Evolutionary conservation across 2,113 vertebrate species (phyloP), one percentile per base, ranked within the genome.

Genomic region (Vulpes vulpes): DNA sequence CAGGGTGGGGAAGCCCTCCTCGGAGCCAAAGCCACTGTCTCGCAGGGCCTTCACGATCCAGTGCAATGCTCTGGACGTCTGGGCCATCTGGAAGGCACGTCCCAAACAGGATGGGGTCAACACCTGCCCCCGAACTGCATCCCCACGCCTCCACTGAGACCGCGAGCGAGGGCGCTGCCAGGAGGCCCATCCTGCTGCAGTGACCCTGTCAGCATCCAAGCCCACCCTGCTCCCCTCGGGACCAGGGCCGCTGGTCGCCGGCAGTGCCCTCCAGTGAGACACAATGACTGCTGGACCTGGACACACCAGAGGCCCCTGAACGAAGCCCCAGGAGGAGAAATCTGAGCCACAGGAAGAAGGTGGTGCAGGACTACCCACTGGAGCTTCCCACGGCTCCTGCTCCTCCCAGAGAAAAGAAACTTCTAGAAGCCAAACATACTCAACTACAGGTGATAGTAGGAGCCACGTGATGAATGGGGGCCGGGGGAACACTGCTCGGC

Each of bases 31-130:
- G 73, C 99, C 99, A 2, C 98, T 98, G 86, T 97, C 98, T 96
- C 98, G 98, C 79, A 99, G 98, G 0, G 98, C 98, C 32, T 99
- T 99, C 97, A 99, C 98, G 11, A 99, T 99, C 99, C 99, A 99
- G 78, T 99, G 98, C 94, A 99, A 98, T 0, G 99, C 99, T 98
- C 98, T 98, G 94, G 98, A 53, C 0, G 98, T 99, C 98, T 99
- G 99, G 0, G 98, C 89, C 88, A 99, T 98, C 99, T 99, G 98
- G 38, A 22, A 51, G 64, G 53, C 9, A 65, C 0, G 0, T 0
- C 9, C 88, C 69, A 30, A 10, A 17, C 15, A 19, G 53, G 59
- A 4, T 2, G 0, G 4, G 25, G 35, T 64, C 23, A 64, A 25
- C 6, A 0, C 22, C 22, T 2, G 43, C 27, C 6, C 3, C 17